Conservation (phyloP, 2,113 vertebrate genomes). For the Zingel zingel region DNA sequence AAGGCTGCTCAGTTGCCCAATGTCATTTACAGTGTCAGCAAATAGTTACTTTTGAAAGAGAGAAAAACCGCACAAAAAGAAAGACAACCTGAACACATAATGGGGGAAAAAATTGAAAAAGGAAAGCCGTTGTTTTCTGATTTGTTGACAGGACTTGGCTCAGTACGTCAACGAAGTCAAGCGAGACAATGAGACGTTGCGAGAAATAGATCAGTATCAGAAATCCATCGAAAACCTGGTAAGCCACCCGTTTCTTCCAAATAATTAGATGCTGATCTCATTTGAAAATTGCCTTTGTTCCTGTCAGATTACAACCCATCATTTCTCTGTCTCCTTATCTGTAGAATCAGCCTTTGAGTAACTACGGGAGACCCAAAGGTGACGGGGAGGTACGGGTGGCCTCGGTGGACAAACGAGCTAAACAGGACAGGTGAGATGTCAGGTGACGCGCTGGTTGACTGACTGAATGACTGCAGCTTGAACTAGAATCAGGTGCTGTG, state of each 20-base stretch:
- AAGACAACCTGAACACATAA: not conserved
- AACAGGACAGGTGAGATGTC: conserved; percentile 94
- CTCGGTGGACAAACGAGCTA: conserved; percentile 93
- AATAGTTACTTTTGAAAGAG: not conserved
- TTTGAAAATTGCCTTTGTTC: not conserved
- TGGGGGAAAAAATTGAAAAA: not conserved
- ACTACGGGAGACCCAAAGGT: conserved; percentile 94
- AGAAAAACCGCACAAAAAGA: not conserved
- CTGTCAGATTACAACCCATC: not conserved
- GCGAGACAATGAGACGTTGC: conserved; percentile 96
- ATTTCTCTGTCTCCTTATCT: not conserved
- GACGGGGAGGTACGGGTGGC: conserved; percentile 95
- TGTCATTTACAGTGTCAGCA: not conserved
- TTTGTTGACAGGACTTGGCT: conserved; percentile 91
- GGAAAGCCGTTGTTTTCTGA: conserved; percentile 37
- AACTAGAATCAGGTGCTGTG: not conserved
- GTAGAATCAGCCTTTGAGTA: conserved; percentile 92
- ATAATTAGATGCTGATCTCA: not conserved
- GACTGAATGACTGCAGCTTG: not conserved
- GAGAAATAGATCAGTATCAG: conserved; percentile 97
- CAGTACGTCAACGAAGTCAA: conserved; percentile 99
- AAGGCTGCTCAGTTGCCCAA: not conserved
- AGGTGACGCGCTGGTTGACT: conserved; percentile 9
- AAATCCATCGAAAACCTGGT: conserved; percentile 98
- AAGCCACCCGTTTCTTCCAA: conserved; percentile 25